Conservation (phyloP, 1,140 invertebrate genomes). For the Caenorhabditis remanei region DNA sequence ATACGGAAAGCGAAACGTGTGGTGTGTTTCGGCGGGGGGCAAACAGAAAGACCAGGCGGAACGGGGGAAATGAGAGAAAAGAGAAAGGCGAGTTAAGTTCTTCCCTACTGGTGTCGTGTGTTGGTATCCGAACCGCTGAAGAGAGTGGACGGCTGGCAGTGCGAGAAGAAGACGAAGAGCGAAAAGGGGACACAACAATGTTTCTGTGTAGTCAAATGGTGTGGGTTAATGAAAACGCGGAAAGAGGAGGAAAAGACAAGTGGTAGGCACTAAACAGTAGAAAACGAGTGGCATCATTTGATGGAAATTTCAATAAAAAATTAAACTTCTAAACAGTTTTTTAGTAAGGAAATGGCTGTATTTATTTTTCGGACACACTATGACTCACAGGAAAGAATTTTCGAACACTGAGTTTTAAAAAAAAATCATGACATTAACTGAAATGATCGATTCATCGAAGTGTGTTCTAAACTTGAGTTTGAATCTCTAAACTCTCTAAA, state of each 20-base stretch:
- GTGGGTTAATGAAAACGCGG: background rate
- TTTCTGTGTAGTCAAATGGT: constrained; percentile 30
- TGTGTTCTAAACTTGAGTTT: no score
- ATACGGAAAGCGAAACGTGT: constrained; percentile 22
- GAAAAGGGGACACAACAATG: constrained; percentile 16
- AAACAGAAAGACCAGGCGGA: constrained; percentile 52
- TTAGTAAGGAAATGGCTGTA: no score
- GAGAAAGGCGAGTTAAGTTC: constrained; percentile 11
- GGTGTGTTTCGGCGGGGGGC: background rate
- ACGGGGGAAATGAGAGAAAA: background rate
- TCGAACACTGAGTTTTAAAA: no score
- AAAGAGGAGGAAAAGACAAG: background rate
- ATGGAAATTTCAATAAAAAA: background rate
- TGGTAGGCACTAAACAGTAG: background rate
- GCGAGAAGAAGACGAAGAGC: background rate
- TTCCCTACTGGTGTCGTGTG: constrained; percentile 20
- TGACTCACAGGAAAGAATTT: no score
- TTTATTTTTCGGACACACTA: no score
- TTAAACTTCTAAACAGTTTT: background rate
- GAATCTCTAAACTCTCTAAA: no score
- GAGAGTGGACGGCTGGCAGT: background rate
- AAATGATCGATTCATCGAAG: no score
- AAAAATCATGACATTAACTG: no score
- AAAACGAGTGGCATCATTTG: background rate
- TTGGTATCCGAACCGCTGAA: constrained; percentile 1